Evolutionary conservation across 2,797 vertebrate species (phyloP).

Genomic region (Lophotriccus pileatus): DNA sequence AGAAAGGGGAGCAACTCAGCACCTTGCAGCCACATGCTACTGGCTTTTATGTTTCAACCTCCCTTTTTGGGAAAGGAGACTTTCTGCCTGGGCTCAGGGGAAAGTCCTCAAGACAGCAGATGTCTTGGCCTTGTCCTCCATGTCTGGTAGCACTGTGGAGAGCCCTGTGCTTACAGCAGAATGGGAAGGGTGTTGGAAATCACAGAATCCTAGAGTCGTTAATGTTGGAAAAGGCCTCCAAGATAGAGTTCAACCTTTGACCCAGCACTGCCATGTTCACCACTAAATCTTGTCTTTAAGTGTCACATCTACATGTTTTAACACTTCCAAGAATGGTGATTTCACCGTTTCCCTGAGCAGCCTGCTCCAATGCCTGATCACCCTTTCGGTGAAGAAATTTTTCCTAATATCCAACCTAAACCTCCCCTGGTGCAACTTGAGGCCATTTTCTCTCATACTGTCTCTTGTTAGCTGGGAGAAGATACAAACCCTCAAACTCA

Average conservation of each 20-base stretch:
- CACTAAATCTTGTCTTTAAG: background rate
- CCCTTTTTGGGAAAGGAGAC: background rate
- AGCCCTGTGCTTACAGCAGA: background rate
- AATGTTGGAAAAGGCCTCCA: background rate
- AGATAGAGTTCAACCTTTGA: background rate
- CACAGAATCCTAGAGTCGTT: background rate
- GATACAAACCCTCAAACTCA: fast-evolving
- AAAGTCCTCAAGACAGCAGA: background rate
- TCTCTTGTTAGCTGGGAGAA: background rate
- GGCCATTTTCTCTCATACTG: background rate
- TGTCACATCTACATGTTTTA: background rate
- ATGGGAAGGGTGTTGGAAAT: background rate
- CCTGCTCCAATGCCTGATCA: background rate
- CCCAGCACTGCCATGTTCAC: background rate
- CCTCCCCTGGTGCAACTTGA: background rate
- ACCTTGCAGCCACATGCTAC: background rate
- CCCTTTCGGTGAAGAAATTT: background rate
- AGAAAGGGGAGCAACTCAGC: background rate
- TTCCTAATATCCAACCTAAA: background rate
- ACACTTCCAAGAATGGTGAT: background rate
- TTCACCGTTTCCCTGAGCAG: background rate
- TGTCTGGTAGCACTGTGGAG: background rate
- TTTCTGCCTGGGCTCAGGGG: background rate
- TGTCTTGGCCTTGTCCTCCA: background rate
- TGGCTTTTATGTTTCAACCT: background rate